Base-by-base conservation (phyloP, 2,888 invertebrate species). In the Leptinotarsa haldemani region DNA sequence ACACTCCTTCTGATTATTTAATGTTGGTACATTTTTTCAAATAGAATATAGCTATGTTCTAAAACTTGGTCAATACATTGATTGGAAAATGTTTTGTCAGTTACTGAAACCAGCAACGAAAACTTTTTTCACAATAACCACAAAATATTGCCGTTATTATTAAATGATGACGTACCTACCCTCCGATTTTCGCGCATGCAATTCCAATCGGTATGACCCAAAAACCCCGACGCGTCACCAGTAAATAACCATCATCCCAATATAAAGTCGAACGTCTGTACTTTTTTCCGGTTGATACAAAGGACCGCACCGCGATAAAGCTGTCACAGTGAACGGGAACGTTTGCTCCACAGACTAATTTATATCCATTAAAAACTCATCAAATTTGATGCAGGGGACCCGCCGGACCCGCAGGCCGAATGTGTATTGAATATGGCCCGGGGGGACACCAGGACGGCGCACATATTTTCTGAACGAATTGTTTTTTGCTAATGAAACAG, bases 351-450 rank as follows among this genome's bases (percentile, higher is more conserved):
- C 74, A 77, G 78, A 75, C 76, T 80, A 80, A 81, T 81, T 81
- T 78, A 79, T 81, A 81, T 80, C 80, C 81, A 81, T 81, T 80
- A 80, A 80, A 81, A 80, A 79, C 75, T 78, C 79, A 81, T 80
- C 81, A 78, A 77, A 80, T 79, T 80, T 79, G 80, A 81, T 77
- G 72, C 70, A 78, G 78, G 72, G 74, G 77, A 71, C 80, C 77
- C 78, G 50, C 69, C 77, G 81, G 30, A 30, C 30, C 30, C 30
- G 81, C 69, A 69, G 58, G 63, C 67, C 48, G 69, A 61, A 48
- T 69, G 66, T 67, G 71, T 67, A 70, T 74, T 71, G 70, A 75
- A 74, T 72, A 50, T 61, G 53, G 52, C 25, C 56, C 71, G 25
- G 64, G 65, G 72, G 69, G 75, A 75, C 47, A 20, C 30, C 40